Base-by-base conservation (phyloP, 2,113 vertebrate species). In the Choloepus hoffmanni region DNA sequence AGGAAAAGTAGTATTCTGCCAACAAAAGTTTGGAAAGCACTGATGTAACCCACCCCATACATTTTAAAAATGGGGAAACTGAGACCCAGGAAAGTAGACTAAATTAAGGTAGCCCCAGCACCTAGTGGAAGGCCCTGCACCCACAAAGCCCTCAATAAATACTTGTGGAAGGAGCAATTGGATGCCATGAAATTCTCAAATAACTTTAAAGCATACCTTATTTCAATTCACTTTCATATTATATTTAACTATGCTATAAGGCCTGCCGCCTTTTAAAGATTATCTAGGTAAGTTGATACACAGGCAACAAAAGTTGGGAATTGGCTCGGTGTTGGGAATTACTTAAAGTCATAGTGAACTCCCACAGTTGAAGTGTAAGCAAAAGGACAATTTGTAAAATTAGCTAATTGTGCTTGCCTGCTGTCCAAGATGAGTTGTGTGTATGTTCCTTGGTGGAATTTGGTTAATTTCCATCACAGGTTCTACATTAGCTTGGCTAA, bases 401-500 rank as follows among this genome's bases (percentile, higher is more conserved):
- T 76, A 24, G 48, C 53, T 53, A 63, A 89, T 12, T 82, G 58
- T 84, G 30, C 55, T 92, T 67, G 23, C 19, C 67, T 94, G 30
- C 15, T 73, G 19, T 84, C 28, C 8, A 62, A 93, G 40, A 30
- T 62, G 36, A 36, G 26, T n/a, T 83, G 7, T 28, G 2, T 74
- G 21, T 53, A 36, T 81, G 68, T 93, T 78, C n/a, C 60, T 92
- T 30, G 53, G 18, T 79, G 55, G 26, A 79, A 83, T 92, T 92
- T 79, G 45, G 53, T 96, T 89, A 26, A 72, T 89, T 95, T 93
- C 55, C 12, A 89, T 70, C 65, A 48, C 70, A 67, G 40, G 23
- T 96, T 89, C 81, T 62, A 86, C 10, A 83, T 78, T 96, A 76
- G 55, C 60, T 93, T 86, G 45, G 16, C 62, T 92, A 89, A 87